Evolutionary conservation across 1,140 invertebrate species (phyloP), one percentile per base, ranked within the genome.

Genomic region (Mycetomoellerius zeteki): DNA sequence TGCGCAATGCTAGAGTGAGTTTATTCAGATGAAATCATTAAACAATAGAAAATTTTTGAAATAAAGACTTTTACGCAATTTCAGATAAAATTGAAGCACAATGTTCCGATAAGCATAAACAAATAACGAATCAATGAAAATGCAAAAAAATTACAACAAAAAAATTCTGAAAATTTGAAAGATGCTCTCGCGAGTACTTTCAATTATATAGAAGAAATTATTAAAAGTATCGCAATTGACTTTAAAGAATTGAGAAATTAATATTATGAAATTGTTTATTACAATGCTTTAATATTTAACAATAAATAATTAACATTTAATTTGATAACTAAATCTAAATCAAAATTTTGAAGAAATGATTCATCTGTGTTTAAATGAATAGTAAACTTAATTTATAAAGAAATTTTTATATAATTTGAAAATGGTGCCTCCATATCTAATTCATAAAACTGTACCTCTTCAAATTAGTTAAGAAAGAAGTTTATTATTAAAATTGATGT

Each of bases 401-500:
- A 58, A 76, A 58, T 58, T 56, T 3, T 58, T 76, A 21, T 1
- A 1, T 43, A 58, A 21, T 37, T 76, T 43, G n/a, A 60, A 58
- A 73, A 56, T 33, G 19, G 6, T 54, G 71, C 27, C 71, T n/a
- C 19, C 4, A 69, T 69, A 24, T 69, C 30, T 69, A 69, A 52
- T 52, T 72, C 43, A 72, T 19, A 72, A 72, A 50, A 71, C 7
- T 50, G 0, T 16, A 71, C 1, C 21, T 27, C 21, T 27, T 52
- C 1, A 72, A 50, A 72, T 72, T 50, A 12, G 21, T 19, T 14
- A 52, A 52, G 8, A 69, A 47, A 50, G 50, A 69, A n/a, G n/a
- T 50, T n/a, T 19, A 69, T 24, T 50, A 37, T 80, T 67, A 19
- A 6, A 43, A 67, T 67, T 69, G 33, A 69, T 33, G 27, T 80